A percentile compares a stretch with the other conserved stretches of the same genome.
Conservation (phyloP, 2,797 vertebrate genomes). For the Cyprinodon diabolis region DNA sequence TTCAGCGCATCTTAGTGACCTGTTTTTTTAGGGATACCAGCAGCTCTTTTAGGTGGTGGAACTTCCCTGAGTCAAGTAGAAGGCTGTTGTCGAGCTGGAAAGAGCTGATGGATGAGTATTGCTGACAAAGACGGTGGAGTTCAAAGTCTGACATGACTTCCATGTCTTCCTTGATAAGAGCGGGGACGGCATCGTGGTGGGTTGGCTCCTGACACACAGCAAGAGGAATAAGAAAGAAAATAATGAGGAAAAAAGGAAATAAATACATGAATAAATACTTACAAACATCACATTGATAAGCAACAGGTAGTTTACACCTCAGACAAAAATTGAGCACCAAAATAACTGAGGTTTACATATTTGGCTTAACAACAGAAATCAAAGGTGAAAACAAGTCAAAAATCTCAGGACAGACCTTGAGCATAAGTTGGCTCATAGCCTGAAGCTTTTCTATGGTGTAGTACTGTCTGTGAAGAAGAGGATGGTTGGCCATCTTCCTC, state of each 20-base stretch:
- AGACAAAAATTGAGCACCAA: no score
- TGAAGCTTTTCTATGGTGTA: slow-evolving; percentile 91
- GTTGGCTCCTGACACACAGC: slow-evolving; percentile 87
- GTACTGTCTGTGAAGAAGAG: slow-evolving; percentile 92
- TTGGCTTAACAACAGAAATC: neutral
- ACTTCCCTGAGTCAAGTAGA: slow-evolving; percentile 95
- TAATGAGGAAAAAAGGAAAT: neutral
- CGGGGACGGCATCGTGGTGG: slow-evolving; percentile 89
- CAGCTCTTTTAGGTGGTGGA: slow-evolving; percentile 82
- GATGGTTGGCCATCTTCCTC: slow-evolving; percentile 98
- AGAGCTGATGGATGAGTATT: slow-evolving; percentile 84
- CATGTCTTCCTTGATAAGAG: slow-evolving; percentile 97
- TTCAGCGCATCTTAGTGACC: slow-evolving; percentile 65
- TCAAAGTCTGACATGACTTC: slow-evolving; percentile 98
- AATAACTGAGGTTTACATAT: neutral
- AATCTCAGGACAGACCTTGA: slow-evolving; percentile 82
- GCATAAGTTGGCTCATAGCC: slow-evolving; percentile 93
- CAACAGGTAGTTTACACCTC: neutral
- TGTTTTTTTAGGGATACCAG: slow-evolving; percentile 87
- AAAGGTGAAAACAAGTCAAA: neutral
- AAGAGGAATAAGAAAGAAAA: neutral
- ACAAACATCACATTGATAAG: no score
- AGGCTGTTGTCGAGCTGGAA: slow-evolving; percentile 86
- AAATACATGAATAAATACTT: neutral
- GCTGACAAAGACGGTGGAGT: slow-evolving; percentile 90